Evolutionary conservation across 2,113 vertebrate genomes (phyloP).

Genomic region (Ochotona princeps): DNA sequence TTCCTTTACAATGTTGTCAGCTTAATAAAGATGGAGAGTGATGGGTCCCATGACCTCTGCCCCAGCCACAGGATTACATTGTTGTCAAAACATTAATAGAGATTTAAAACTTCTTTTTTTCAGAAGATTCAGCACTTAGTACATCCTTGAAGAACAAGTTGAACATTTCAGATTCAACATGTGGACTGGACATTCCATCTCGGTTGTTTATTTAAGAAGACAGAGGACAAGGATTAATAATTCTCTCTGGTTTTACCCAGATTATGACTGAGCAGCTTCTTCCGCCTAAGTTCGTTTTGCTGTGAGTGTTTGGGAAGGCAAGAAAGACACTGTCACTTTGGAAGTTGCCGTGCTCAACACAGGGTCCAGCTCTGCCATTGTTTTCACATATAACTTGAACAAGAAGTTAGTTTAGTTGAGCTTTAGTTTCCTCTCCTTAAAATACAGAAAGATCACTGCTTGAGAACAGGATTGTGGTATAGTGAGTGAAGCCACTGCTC

Average conservation of each 20-base stretch:
- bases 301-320: neutral
- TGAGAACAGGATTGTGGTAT: too few species aligned
- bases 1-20: neutral
- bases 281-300: neutral
- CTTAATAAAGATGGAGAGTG: slow-evolving; percentile 32
- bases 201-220: neutral
- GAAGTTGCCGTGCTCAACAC: neutral
- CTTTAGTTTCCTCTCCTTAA: neutral
- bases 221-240: neutral
- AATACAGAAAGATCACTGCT: neutral
- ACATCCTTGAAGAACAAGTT: neutral
- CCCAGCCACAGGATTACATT: neutral
- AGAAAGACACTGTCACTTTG: neutral
- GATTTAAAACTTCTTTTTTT: neutral
- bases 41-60: neutral
- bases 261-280: neutral
- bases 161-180: neutral
- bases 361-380: neutral
- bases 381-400: neutral
- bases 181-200: neutral
- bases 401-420: neutral
- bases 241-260: neutral
- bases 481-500: too few species aligned
- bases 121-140: neutral
- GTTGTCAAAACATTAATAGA: neutral